Evolutionary conservation across 2,113 vertebrate genomes (phyloP).

Genomic region (Ciconia stormi): DNA sequence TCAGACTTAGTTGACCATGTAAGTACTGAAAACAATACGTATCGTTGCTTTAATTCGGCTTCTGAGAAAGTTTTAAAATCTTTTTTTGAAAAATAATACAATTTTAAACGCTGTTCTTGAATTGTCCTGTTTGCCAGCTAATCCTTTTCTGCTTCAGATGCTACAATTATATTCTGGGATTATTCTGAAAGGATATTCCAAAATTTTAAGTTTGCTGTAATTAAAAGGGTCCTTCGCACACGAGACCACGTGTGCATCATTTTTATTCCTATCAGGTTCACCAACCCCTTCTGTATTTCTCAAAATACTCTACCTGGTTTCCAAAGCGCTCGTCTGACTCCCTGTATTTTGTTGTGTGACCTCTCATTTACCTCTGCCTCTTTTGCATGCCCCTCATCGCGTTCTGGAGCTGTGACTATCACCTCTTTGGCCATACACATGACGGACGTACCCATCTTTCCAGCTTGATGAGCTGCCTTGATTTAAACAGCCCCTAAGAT

Average conservation of each 20-base stretch:
- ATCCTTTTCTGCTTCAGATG: background rate
- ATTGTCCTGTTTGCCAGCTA: background rate
- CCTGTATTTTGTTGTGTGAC: background rate
- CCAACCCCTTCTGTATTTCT: background rate
- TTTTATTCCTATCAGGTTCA: background rate
- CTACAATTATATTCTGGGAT: background rate
- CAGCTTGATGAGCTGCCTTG: background rate
- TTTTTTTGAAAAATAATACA: background rate
- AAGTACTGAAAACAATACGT: background rate
- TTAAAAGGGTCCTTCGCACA: background rate
- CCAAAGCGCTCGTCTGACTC: background rate
- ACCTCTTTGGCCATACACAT: background rate
- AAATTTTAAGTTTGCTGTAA: background rate
- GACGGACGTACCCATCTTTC: background rate
- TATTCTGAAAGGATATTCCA: background rate
- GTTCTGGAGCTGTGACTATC: background rate
- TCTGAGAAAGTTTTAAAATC: background rate
- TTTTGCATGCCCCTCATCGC: background rate
- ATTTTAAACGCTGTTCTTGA: background rate
- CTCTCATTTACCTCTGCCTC: background rate
- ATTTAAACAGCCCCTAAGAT: background rate
- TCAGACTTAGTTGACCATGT: background rate
- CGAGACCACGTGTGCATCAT: rapidly evolving
- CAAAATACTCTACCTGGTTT: background rate
- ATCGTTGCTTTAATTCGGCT: background rate